Conservation (phyloP, 2,888 invertebrate species). For the Apamea sordens region DNA sequence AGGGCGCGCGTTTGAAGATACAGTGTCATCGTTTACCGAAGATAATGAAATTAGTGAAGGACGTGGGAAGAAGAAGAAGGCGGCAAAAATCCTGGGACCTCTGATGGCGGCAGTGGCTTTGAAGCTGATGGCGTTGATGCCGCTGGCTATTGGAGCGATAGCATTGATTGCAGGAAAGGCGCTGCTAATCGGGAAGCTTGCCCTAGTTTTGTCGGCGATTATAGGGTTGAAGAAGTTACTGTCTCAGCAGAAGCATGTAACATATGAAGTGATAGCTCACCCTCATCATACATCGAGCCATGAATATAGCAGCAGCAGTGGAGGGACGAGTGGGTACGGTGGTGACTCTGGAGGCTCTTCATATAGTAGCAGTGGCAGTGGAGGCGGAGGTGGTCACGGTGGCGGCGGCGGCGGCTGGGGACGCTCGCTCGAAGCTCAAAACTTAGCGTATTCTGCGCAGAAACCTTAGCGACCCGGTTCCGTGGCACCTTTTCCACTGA, state of each 20-base stretch:
- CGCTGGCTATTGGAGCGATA: conserved; percentile 94
- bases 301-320: conserved; percentile 74
- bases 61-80: conserved; percentile 96
- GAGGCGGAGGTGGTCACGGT: conserved; percentile 87
- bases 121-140: conserved; percentile 94
- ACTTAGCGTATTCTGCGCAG: conserved; percentile 95
- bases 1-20: conserved; percentile 94
- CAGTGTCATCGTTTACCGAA: conserved; percentile 91
- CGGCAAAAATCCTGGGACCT: conserved; percentile 94
- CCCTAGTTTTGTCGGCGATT: conserved; percentile 95
- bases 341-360: conserved; percentile 90
- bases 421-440: conserved; percentile 94
- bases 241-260: conserved; percentile 95
- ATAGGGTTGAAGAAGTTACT: conserved; percentile 96
- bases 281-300: conserved; percentile 94
- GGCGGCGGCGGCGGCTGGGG: conserved; percentile 93
- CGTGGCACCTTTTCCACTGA: conserved; percentile 80
- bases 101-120: conserved; percentile 93
- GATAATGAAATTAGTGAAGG: conserved; percentile 91
- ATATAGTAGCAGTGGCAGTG: conserved; percentile 86
- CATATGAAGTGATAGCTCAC: conserved; percentile 96
- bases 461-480: conserved; percentile 89
- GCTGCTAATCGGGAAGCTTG: conserved; percentile 95
- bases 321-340: conserved; percentile 91
- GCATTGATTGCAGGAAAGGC: conserved; percentile 97